Percentiles rank a stretch among this genome's conserved stretches.
Conservation (phyloP, 2,113 vertebrate genomes). For the Tauraco erythrolophus region DNA sequence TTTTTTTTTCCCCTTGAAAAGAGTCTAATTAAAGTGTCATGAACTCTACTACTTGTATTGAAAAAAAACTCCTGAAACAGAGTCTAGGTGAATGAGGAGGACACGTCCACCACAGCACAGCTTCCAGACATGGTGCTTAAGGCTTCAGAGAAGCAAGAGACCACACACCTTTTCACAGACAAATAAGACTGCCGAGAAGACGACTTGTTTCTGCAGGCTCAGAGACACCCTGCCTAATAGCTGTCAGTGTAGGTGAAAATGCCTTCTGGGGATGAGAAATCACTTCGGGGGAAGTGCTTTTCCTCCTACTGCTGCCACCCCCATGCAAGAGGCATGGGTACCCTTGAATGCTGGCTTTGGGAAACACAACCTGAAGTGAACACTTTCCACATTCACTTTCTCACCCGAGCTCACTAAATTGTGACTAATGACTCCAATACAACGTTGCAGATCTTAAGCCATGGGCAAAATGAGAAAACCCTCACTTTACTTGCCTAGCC, state of each 20-base stretch:
- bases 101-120: neutral
- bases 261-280: neutral
- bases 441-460: neutral
- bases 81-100: accelerated
- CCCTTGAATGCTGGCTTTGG: neutral
- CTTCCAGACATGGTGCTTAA: neutral
- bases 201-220: neutral
- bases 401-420: neutral
- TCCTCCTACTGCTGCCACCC: neutral
- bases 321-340: accelerated
- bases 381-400: neutral
- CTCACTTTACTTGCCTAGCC: neutral
- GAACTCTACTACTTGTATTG: neutral
- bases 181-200: neutral
- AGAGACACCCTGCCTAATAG: neutral
- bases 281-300: neutral
- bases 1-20: too few species aligned
- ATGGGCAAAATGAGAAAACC: neutral
- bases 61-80: neutral
- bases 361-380: neutral
- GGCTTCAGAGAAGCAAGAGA: neutral
- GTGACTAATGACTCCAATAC: neutral
- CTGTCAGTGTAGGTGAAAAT: neutral
- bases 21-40: neutral
- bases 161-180: neutral